Conservation (phyloP, 1,140 invertebrate genomes). For the Orchestia grillus region DNA sequence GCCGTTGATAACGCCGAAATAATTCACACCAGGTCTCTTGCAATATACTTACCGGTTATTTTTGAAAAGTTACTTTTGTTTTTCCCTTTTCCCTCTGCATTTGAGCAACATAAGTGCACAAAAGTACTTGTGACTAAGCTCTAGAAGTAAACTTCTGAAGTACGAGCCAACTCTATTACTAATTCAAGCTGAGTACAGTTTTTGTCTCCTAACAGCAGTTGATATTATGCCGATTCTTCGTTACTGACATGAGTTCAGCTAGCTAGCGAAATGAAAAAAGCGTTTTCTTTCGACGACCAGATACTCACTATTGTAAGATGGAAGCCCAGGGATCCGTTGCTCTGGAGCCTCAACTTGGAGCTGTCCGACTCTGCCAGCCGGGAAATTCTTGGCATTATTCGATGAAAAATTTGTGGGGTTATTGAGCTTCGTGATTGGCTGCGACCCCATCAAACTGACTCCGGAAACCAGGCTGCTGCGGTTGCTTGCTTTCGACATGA, state of each 20-base stretch:
- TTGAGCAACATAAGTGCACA: not conserved
- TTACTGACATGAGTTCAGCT: not conserved
- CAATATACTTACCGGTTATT: not conserved
- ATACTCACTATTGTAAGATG: constrained; percentile 42
- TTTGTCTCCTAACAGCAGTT: not conserved
- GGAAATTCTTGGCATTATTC: constrained; percentile 9
- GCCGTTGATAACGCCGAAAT: not conserved
- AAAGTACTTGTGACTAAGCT: not conserved
- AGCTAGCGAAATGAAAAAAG: not conserved
- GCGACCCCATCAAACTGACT: constrained; percentile 20
- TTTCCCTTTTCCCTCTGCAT: not conserved
- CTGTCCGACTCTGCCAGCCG: constrained; percentile 4
- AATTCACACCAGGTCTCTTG: not conserved
- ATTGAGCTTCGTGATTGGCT: constrained; percentile 41
- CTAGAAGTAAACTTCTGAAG: not conserved
- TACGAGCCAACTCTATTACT: not conserved
- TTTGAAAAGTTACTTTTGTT: not conserved
- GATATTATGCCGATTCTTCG: not conserved
- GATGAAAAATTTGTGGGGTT: constrained; percentile 27
- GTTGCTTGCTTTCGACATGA: constrained; percentile 47
- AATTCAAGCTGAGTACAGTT: not conserved
- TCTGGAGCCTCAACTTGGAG: constrained; percentile 3
- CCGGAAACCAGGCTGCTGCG: constrained; percentile 41
- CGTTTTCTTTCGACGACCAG: not conserved
- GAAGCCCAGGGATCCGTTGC: not conserved